Conservation (phyloP, 2,113 vertebrate species). For the Thalassarche chlororhynchos region DNA sequence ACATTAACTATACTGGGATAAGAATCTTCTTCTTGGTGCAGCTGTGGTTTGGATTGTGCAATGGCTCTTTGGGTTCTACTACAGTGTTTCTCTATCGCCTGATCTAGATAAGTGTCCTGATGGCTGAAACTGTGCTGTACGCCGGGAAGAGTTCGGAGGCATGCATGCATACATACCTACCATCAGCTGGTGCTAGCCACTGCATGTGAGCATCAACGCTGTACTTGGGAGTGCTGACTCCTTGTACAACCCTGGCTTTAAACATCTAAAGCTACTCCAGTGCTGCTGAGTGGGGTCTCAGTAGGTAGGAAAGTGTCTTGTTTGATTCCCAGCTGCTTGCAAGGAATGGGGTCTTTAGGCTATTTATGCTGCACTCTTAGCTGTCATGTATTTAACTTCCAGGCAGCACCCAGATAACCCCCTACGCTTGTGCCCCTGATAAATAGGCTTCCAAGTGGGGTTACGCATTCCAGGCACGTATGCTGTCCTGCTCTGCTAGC, state of each 20-base stretch:
- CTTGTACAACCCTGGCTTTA: not conserved
- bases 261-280: not conserved
- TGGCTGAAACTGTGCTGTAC: not conserved
- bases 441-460: not conserved
- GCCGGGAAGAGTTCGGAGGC: not conserved
- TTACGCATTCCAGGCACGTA: conserved; percentile 40
- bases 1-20: not conserved
- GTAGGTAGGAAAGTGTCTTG: not conserved
- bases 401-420: not conserved
- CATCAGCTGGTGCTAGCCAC: accelerated
- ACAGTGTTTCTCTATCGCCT: not conserved
- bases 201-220: not conserved
- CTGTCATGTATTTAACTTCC: not conserved
- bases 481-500: not conserved
- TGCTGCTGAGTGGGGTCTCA: not conserved
- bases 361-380: not conserved
- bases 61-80: not conserved
- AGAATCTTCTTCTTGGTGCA: not conserved
- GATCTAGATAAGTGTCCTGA: not conserved
- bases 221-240: not conserved
- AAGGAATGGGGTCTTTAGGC: not conserved
- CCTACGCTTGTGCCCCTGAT: not conserved
- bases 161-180: accelerated
- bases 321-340: not conserved
- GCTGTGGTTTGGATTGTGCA: not conserved